phyloP scores from a whole-genome alignment of 2,888 invertebrate genomes.

The Caenorhabditis imperialis region DNA sequence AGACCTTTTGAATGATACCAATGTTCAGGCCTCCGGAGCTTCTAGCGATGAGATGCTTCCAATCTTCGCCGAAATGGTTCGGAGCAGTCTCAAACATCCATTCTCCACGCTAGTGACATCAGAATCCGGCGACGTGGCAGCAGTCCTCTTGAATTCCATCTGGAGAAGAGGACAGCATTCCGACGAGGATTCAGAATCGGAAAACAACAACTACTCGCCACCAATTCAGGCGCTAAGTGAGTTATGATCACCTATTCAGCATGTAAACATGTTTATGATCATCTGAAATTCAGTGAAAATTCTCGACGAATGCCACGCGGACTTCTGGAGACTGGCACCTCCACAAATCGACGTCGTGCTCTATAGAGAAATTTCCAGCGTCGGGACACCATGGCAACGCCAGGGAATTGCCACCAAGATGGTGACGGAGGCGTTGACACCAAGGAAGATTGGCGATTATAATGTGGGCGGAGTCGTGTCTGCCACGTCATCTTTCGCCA shows the following conservation, averaged over 20 bases:
- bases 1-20: no score
- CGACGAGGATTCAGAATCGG: neutral
- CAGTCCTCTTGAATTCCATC: constrained; percentile 29
- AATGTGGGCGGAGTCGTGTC: constrained; percentile 43
- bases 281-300: constrained; percentile 10
- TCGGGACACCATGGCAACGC: constrained; percentile 33
- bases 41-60: constrained; percentile 8
- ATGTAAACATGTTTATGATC: no score
- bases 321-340: constrained; percentile 38
- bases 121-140: constrained; percentile 22
- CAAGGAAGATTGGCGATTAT: neutral
- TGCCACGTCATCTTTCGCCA: constrained; percentile 36
- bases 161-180: no score
- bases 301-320: constrained; percentile 30
- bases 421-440: neutral
- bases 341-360: constrained; percentile 18
- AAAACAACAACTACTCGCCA: neutral
- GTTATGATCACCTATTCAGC: no score
- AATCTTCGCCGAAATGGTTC: constrained; percentile 11
- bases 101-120: constrained; percentile 30
- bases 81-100: constrained; percentile 20
- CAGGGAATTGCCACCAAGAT: constrained; percentile 42
- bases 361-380: constrained; percentile 44
- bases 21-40: constrained; percentile 28
- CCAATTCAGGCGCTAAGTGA: neutral